These are phyloP conservation scores for Muntiacus muntjak DNA, from an alignment of 2,113 vertebrate species.

Conservation along the genomic window DNA sequence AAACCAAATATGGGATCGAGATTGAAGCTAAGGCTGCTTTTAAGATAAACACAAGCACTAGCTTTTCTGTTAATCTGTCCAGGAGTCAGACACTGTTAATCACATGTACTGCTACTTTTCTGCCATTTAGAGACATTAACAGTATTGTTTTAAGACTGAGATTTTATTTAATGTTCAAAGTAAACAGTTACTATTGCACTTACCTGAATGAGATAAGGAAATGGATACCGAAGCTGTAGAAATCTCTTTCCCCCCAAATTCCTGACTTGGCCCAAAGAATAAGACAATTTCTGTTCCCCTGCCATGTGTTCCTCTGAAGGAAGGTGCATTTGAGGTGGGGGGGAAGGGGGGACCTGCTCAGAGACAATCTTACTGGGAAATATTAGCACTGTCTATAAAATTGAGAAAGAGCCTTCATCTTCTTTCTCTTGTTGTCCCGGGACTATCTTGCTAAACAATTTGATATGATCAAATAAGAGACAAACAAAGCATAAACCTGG, in stretches of 20 bases:
- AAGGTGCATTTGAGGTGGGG: fast-evolving
- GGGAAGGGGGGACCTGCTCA: not conserved
- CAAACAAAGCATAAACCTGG: not conserved
- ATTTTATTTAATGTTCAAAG: not conserved
- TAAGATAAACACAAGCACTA: not conserved
- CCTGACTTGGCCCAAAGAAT: not conserved
- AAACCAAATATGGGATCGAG: not conserved
- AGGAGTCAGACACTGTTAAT: not conserved
- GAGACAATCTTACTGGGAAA: not conserved
- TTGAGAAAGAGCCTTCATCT: not conserved
- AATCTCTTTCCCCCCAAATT: not conserved
- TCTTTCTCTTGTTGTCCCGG: not conserved
- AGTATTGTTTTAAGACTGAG: not conserved
- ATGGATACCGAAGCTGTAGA: fast-evolving
- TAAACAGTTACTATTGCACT: not conserved
- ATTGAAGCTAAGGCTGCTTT: not conserved
- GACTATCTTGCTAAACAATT: not conserved
- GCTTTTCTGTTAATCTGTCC: not conserved
- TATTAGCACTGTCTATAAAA: not conserved
- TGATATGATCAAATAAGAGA: not conserved
- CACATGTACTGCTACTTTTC: not conserved
- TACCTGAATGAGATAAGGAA: not conserved
- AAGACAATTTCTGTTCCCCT: not conserved
- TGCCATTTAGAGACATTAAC: not conserved
- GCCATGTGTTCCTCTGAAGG: not conserved